A percentile compares a stretch with the other conserved stretches of the same genome.
Conservation (phyloP, 2,113 vertebrate species). For the Trichechus manatus region DNA sequence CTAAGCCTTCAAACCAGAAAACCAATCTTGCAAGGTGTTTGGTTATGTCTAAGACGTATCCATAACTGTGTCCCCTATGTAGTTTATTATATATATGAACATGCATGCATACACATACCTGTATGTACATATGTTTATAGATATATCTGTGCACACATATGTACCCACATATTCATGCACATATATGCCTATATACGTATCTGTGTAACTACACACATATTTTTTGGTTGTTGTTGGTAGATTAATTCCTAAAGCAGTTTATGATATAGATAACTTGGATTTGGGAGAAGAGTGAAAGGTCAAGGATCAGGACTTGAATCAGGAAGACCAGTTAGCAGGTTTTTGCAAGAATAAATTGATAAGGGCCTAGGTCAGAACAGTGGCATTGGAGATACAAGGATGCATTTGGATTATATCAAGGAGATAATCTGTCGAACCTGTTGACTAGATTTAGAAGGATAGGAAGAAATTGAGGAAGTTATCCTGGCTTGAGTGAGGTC, state of each 20-base stretch:
- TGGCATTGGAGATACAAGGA: no score
- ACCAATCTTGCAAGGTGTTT: no score
- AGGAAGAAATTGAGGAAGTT: background rate
- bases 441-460: background rate
- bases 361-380: background rate
- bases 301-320: background rate
- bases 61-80: no score
- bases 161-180: background rate
- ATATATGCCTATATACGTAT: no score
- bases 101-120: no score
- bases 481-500: background rate
- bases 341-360: background rate
- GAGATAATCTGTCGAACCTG: background rate
- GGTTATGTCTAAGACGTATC: no score
- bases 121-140: no score
- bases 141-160: background rate
- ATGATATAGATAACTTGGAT: background rate
- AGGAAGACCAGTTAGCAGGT: background rate
- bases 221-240: no score
- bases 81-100: no score
- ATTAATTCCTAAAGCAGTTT: background rate
- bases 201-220: no score
- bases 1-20: no score
- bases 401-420: background rate
- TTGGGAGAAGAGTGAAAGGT: background rate